Evolutionary conservation across 2,113 vertebrate species (phyloP).

Genomic region (Forbesichthys agassizii): DNA sequence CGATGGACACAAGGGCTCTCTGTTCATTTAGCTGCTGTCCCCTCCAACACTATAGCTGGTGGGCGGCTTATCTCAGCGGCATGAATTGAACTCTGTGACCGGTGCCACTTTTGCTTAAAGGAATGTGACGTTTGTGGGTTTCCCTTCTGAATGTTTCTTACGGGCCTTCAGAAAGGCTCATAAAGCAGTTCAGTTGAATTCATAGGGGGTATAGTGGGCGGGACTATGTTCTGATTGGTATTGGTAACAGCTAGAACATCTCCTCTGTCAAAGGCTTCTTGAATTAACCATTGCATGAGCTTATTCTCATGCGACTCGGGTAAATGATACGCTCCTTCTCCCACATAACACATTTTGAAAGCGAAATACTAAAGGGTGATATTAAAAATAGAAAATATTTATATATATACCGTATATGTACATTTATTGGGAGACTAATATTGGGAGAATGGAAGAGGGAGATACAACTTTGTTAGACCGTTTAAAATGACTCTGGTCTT

Average conservation of each 20-base stretch:
- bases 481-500: slow-evolving; percentile 52
- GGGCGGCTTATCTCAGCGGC: slow-evolving; percentile 69
- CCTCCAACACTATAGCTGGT: slow-evolving; percentile 69
- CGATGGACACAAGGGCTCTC: slow-evolving; percentile 74
- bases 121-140: slow-evolving; percentile 67
- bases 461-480: slow-evolving; percentile 53
- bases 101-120: slow-evolving; percentile 66
- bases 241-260: slow-evolving; percentile 6
- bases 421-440: slow-evolving; percentile 31
- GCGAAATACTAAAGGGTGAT: slow-evolving; percentile 8
- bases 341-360: slow-evolving; percentile 11
- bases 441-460: slow-evolving; percentile 15
- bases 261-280: slow-evolving; percentile 35
- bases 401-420: slow-evolving; percentile 12
- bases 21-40: slow-evolving; percentile 69
- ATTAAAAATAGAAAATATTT: slow-evolving; percentile 7
- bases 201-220: slow-evolving; percentile 7
- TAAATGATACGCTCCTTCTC: background rate
- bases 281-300: slow-evolving; percentile 23
- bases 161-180: slow-evolving; percentile 45
- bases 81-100: slow-evolving; percentile 75
- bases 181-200: slow-evolving; percentile 50
- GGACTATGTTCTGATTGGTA: slow-evolving; percentile 38
- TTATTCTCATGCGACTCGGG: slow-evolving; percentile 31
- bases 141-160: slow-evolving; percentile 50